Conservation (phyloP, 2,888 invertebrate species). For the Xanthia togata region DNA sequence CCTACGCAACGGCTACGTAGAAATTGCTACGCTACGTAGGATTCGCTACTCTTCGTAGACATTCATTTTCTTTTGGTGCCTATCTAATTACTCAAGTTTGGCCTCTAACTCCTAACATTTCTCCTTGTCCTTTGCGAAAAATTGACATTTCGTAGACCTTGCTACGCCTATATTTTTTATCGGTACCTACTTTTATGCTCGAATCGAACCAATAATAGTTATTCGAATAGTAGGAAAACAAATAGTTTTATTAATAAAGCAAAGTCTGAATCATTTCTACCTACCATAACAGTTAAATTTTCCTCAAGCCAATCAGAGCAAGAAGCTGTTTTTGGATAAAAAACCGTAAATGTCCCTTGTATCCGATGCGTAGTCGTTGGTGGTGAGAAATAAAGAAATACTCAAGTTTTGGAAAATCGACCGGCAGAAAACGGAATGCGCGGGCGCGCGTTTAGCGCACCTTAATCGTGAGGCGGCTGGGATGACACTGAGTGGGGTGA, state of each 20-base stretch:
- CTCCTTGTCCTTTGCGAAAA: neutral
- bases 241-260: neutral
- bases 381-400: too few species aligned
- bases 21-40: constrained; percentile 17
- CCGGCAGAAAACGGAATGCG: too few species aligned
- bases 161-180: neutral
- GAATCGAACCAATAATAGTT: neutral
- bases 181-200: too few species aligned
- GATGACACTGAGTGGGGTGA: too few species aligned
- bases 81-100: neutral
- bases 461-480: too few species aligned
- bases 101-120: neutral
- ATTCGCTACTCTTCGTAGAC: constrained; percentile 2
- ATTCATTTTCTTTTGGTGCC: neutral
- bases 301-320: neutral
- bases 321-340: neutral
- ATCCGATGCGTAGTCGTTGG: too few species aligned
- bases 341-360: neutral
- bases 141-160: neutral
- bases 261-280: neutral
- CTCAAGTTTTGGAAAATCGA: too few species aligned
- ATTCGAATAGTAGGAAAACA: neutral
- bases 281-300: neutral
- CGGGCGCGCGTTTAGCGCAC: too few species aligned
- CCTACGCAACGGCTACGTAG: neutral